A percentile compares a stretch with the other conserved stretches of the same genome.
phyloP scores from a whole-genome alignment of 2,113 vertebrate species.

The Gallinago media region DNA sequence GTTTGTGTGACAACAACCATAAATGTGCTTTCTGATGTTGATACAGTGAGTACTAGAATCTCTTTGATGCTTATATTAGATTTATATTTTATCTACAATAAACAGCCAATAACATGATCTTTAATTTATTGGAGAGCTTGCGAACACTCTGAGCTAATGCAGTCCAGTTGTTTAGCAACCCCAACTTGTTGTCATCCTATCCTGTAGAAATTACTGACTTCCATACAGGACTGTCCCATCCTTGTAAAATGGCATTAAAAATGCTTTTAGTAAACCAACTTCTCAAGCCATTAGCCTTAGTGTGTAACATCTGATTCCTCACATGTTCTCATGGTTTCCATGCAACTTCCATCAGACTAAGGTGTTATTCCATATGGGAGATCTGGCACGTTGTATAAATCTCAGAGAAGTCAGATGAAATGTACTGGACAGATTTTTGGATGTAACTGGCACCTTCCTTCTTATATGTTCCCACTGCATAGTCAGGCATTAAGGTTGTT shows the following conservation, averaged over 20 bases:
- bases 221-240: not conserved
- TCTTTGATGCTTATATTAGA: slow-evolving; percentile 58
- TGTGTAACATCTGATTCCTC: not conserved
- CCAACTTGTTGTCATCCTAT: not conserved
- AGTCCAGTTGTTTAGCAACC: slow-evolving; percentile 27
- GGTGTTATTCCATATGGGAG: not conserved
- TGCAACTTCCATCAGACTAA: not conserved
- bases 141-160: not conserved
- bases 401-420: not conserved
- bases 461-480: not conserved
- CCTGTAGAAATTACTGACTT: slow-evolving; percentile 45
- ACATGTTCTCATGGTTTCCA: not conserved
- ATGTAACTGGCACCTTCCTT: not conserved
- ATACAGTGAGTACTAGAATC: slow-evolving; percentile 50
- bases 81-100: slow-evolving; percentile 65
- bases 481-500: not conserved
- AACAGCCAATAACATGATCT: slow-evolving; percentile 63
- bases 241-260: slow-evolving; percentile 18
- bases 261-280: not conserved
- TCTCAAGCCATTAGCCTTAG: not conserved
- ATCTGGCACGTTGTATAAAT: not conserved
- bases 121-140: slow-evolving; percentile 54
- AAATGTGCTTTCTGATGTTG: slow-evolving; percentile 69
- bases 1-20: slow-evolving; percentile 65
- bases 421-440: not conserved